These are phyloP conservation scores for Autographa pulchrina DNA, from an alignment of 2,888 invertebrate species.

Conservation along the genomic window DNA sequence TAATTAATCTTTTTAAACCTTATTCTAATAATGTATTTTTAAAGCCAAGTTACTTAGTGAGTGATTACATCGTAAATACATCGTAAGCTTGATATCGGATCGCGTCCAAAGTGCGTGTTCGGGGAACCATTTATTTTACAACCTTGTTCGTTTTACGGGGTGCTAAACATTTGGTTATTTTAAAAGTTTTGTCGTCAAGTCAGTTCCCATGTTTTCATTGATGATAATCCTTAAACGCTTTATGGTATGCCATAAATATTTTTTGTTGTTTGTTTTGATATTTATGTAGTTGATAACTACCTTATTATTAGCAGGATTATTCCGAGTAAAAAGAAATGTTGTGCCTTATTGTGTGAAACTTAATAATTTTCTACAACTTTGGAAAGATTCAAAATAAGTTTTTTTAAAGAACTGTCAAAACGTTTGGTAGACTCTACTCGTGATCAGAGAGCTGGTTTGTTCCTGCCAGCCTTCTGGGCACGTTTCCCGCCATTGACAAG, in stretches of 20 bases:
- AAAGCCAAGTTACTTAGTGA: slow-evolving; percentile 30
- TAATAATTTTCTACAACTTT: no score
- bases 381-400: no score
- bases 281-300: not conserved
- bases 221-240: slow-evolving; percentile 1
- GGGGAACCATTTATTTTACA: slow-evolving; percentile 37
- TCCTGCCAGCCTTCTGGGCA: no score
- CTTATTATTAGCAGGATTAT: not conserved
- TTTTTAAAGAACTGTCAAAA: no score
- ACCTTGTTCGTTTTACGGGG: slow-evolving; percentile 30
- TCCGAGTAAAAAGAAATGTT: no score
- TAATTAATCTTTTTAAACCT: not conserved
- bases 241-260: not conserved
- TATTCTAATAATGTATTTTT: not conserved
- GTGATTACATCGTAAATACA: slow-evolving; percentile 30
- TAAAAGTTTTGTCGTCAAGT: slow-evolving; percentile 41
- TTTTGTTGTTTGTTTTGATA: slow-evolving; percentile 1
- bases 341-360: no score
- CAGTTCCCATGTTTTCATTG: slow-evolving; percentile 8
- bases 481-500: no score
- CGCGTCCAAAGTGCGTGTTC: slow-evolving; percentile 21
- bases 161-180: slow-evolving; percentile 36
- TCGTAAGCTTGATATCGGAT: slow-evolving; percentile 24
- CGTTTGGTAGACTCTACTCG: no score
- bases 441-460: no score